These are phyloP conservation scores for Eumerus sabulonum DNA, from an alignment of 2,888 invertebrate species.

Conservation along the genomic window DNA sequence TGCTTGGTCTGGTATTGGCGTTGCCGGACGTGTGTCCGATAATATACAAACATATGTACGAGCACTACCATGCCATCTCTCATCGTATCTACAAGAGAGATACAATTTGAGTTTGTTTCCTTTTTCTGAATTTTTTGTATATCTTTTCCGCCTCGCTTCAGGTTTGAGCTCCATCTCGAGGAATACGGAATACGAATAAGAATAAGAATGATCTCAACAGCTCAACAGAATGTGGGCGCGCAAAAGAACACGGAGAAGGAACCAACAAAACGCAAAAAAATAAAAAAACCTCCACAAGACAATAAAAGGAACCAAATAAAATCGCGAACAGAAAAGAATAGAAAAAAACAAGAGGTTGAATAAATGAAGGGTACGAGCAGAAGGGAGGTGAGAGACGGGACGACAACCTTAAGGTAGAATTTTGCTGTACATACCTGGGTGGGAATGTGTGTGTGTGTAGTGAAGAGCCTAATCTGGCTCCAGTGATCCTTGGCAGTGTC, in stretches of 20 bases:
- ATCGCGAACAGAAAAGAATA: constrained; percentile 14
- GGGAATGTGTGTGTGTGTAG: constrained; percentile 14
- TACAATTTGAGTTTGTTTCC: constrained; percentile 29
- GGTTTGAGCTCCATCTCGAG: background rate
- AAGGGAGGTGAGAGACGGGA: constrained; percentile 34
- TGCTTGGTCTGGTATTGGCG: constrained; percentile 13
- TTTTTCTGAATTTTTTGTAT: constrained; percentile 9
- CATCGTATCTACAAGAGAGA: constrained; percentile 27
- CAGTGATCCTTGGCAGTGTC: constrained; percentile 48
- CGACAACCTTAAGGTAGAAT: constrained; percentile 49
- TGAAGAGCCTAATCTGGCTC: constrained; percentile 52
- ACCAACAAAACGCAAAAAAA: constrained; percentile 18
- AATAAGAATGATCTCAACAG: constrained; percentile 65
- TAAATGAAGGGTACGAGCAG: constrained; percentile 55
- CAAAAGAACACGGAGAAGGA: constrained; percentile 15
- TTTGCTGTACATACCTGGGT: no score
- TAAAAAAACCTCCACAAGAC: constrained; percentile 3
- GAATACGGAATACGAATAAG: constrained; percentile 29
- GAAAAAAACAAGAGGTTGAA: constrained; percentile 42
- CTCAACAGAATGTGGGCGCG: constrained; percentile 43
- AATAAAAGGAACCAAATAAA: constrained; percentile 15
- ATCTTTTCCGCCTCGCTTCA: constrained; percentile 1
- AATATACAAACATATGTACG: no score
- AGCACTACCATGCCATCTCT: constrained; percentile 5
- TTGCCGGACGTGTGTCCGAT: constrained; percentile 10